Base-by-base conservation (phyloP, 2,113 vertebrate species). In the Paradoxurus hermaphroditus region DNA sequence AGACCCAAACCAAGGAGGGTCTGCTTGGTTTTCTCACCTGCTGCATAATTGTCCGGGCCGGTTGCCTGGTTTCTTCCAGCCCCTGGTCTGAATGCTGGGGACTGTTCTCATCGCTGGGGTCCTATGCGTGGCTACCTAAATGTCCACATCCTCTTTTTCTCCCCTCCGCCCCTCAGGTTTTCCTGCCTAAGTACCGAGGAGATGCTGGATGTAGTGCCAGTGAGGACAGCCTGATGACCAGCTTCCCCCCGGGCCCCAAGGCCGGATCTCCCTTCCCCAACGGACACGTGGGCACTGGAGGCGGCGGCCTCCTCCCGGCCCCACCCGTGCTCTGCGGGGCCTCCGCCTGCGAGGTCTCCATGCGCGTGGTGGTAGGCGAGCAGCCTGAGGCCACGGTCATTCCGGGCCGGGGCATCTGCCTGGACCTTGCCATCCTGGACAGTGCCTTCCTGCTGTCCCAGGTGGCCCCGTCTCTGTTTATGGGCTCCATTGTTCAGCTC, bases 401-500 rank as follows among this genome's bases (percentile, higher is more conserved):
- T 4, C 70, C 98, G 0, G 98, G 97, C 84, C 98, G 99, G 9
- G 99, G 99, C 41, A 99, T 99, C 97, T 99, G 99, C 97, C 96
- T 99, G 97, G 99, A 99, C 98, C 97, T 99, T 4, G 99, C 99
- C 84, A 98, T 99, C 96, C 96, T 99, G 98, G 99, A 99, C 98
- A 99, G 99, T 62, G 99, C 99, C 12, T 99, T 99, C 97, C 98
- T 99, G 29, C 99, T 99, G 82, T 99, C 99, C 27, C 99, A 99
- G 98, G 99, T 99, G 23, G 97, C 99, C 59, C 99, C 99, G 0
- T 99, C 99, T 6, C 98, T 99, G 44, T 63, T 99, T 67, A 98
- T 99, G 99, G 99, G 99, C 51, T 98, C 98, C 31, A 98, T 99
- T 0, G 99, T 99, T 7, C 99, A 99, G 98, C 97, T 99, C 94